phyloP scores from a whole-genome alignment of 2,113 vertebrate genomes.

The Megalops atlanticus region DNA sequence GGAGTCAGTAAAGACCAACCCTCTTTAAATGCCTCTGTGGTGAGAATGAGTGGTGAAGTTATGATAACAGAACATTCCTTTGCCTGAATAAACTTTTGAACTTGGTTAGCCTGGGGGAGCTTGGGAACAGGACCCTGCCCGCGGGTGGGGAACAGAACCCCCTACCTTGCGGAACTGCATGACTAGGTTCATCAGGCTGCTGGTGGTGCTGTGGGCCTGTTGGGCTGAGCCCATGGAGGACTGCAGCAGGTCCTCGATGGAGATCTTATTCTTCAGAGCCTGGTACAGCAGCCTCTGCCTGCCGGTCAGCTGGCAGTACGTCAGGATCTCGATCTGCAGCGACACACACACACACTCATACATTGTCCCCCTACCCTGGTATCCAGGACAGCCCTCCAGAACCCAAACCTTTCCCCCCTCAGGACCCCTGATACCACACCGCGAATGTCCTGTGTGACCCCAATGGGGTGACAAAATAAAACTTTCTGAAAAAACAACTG shows the following conservation, averaged over 20 bases:
- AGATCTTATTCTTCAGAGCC: conserved; percentile 98
- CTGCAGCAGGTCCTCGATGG: conserved; percentile 96
- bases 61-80: no score
- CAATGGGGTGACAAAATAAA: no score
- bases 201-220: conserved; percentile 94
- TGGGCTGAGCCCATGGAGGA: conserved; percentile 96
- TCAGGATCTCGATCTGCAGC: conserved; percentile 94
- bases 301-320: conserved; percentile 93
- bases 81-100: no score
- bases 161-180: conserved; percentile 97
- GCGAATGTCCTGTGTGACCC: no score
- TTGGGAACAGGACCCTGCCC: not conserved
- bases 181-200: conserved; percentile 98
- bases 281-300: conserved; percentile 95
- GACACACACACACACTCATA: no score
- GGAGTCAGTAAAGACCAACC: not conserved
- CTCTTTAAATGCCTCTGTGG: no score
- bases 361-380: no score
- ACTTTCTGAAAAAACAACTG: no score
- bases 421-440: no score
- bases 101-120: not conserved
- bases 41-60: no score
- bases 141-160: not conserved
- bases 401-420: no score
- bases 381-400: no score